Conservation (phyloP, 1,140 invertebrate species). For the Psix sp. region DNA sequence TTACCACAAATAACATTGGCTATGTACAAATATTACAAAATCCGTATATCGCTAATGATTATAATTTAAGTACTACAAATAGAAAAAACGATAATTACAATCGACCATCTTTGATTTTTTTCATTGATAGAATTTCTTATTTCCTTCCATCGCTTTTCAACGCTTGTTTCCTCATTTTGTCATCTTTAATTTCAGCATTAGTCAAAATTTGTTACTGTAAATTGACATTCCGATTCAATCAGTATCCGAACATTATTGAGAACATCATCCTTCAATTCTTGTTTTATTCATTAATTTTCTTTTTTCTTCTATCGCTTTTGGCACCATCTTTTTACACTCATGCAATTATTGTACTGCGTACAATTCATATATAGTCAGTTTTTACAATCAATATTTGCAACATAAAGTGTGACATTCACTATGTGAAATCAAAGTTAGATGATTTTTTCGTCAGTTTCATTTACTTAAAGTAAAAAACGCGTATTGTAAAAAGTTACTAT, state of each 20-base stretch:
- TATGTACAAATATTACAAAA: constrained; percentile 71
- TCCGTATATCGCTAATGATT: constrained; percentile 59
- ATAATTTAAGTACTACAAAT: constrained; percentile 59
- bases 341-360: constrained; percentile 49
- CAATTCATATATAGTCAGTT: constrained; percentile 48
- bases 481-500: constrained; percentile 53
- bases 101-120: constrained; percentile 43
- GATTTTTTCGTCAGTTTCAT: constrained; percentile 2
- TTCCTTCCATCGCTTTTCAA: background rate
- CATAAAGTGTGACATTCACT: constrained; percentile 35
- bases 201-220: constrained; percentile 60
- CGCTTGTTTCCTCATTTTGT: constrained; percentile 4
- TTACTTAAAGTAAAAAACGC: constrained; percentile 25
- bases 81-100: constrained; percentile 59
- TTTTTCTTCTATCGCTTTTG: constrained; percentile 24
- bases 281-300: background rate
- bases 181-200: constrained; percentile 28
- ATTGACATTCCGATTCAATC: constrained; percentile 62
- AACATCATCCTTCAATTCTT: constrained; percentile 7
- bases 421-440: constrained; percentile 31
- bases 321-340: constrained; percentile 55
- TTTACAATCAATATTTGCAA: constrained; percentile 43
- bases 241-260: too few relatives aligned
- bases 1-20: constrained; percentile 69
- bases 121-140: constrained; percentile 35